Evolutionary conservation across 2,797 vertebrate species (phyloP).

Genomic region (Etheostoma perlongum): DNA sequence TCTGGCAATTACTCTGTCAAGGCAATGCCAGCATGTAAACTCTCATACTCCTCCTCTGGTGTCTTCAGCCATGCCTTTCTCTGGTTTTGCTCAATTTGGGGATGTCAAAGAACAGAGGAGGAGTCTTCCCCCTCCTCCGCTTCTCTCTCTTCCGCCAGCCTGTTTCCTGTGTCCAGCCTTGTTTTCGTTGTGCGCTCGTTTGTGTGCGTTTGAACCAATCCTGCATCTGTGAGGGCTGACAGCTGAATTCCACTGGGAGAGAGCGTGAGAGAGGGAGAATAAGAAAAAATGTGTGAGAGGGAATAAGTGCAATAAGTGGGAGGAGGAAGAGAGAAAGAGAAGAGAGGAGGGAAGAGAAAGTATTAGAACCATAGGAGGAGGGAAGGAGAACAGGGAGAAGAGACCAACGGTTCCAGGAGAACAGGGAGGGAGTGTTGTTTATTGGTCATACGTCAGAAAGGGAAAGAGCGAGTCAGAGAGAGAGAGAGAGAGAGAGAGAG

Average conservation of each 20-base stretch:
- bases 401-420: constrained; percentile 62
- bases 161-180: constrained; percentile 77
- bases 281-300: constrained; percentile 64
- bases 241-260: constrained; percentile 81
- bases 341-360: constrained; percentile 66
- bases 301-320: constrained; percentile 66
- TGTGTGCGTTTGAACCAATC: constrained; percentile 70
- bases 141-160: constrained; percentile 67
- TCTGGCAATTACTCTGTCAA: constrained; percentile 60
- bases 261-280: constrained; percentile 66
- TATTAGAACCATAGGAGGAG: constrained; percentile 59
- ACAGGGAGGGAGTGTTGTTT: constrained; percentile 69
- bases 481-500: constrained; percentile 16
- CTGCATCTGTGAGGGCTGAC: constrained; percentile 79
- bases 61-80: constrained; percentile 63
- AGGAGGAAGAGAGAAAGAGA: constrained; percentile 51
- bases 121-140: constrained; percentile 67
- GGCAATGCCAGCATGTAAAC: constrained; percentile 44
- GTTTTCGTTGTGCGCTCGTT: constrained; percentile 73
- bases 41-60: constrained; percentile 47
- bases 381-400: constrained; percentile 36
- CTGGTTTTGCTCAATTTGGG: constrained; percentile 66
- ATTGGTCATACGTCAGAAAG: constrained; percentile 73
- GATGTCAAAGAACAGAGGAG: constrained; percentile 78
- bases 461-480: constrained; percentile 48